Evolutionary conservation across 2,888 invertebrate species (phyloP).

Genomic region (Xylota segnis): DNA sequence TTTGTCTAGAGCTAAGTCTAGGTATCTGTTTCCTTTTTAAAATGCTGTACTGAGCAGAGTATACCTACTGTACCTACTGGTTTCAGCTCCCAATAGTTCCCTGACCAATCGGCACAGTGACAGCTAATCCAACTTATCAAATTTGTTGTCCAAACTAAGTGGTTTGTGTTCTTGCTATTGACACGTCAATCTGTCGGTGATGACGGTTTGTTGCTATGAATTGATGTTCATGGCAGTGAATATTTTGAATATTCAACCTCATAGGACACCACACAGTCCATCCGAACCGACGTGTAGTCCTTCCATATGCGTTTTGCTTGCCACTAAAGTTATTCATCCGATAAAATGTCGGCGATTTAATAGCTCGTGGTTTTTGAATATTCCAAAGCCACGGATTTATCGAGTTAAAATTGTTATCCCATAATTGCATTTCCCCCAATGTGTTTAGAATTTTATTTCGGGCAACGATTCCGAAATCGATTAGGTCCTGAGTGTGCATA

Average conservation of each 20-base stretch:
- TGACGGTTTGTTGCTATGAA: no score
- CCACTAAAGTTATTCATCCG: not conserved
- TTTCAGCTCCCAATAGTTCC: no score
- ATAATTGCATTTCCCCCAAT: constrained; percentile 5
- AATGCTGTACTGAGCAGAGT: no score
- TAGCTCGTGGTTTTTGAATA: not conserved
- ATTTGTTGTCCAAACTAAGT: no score
- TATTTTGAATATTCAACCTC: not conserved
- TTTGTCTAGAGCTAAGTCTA: no score
- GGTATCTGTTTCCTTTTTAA: no score
- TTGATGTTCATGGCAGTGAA: no score
- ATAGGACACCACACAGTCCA: not conserved
- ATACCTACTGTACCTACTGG: no score
- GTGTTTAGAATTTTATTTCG: constrained; percentile 5
- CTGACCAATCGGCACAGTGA: no score
- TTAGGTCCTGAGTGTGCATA: not conserved
- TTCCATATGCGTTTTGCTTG: not conserved
- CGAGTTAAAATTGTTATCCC: not conserved
- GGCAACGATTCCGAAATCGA: not conserved
- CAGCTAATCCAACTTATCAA: no score
- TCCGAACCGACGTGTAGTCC: not conserved
- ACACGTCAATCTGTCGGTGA: no score
- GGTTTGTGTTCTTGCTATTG: no score
- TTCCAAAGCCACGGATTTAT: not conserved
- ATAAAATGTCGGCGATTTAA: not conserved